These are phyloP conservation scores for Alloscopus bannaensis DNA, from an alignment of 2,888 invertebrate species.

Conservation along the genomic window DNA sequence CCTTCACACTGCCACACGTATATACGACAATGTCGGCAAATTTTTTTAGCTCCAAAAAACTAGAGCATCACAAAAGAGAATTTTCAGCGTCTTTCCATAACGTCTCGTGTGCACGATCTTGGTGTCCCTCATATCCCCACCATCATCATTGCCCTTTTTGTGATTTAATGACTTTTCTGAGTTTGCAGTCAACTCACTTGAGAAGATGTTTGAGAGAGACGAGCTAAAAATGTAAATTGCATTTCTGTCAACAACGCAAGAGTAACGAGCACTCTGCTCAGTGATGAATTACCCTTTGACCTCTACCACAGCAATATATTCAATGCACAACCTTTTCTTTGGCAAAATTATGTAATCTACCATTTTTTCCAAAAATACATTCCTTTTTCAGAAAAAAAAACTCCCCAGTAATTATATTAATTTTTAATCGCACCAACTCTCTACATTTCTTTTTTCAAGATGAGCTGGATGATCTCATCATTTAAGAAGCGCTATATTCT, in stretches of 20 bases:
- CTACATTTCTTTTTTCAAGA: too few species aligned
- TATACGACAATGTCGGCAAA: too few species aligned
- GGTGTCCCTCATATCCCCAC: slow-evolving; percentile 11
- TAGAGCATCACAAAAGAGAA: slow-evolving; percentile 11
- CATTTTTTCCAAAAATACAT: neutral
- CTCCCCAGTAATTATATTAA: too few species aligned
- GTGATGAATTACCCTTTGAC: slow-evolving; percentile 26
- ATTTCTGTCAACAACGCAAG: slow-evolving; percentile 27
- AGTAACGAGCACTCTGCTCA: slow-evolving; percentile 2
- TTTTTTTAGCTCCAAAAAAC: neutral
- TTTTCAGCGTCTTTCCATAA: too few species aligned
- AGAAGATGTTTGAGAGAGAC: neutral
- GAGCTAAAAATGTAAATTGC: slow-evolving; percentile 19
- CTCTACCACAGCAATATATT: too few species aligned
- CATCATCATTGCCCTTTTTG: slow-evolving; percentile 1
- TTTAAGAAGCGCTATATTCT: too few species aligned
- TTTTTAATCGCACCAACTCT: too few species aligned
- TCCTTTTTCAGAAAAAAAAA: too few species aligned
- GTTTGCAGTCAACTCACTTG: neutral
- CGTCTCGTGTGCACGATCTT: slow-evolving; percentile 13
- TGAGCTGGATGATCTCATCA: too few species aligned
- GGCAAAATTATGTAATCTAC: neutral
- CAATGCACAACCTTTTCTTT: slow-evolving; percentile 6
- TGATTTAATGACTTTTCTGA: neutral
- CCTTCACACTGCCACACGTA: neutral